Base-by-base conservation (phyloP, 2,888 invertebrate genomes). In the Poecilus cupreus region DNA sequence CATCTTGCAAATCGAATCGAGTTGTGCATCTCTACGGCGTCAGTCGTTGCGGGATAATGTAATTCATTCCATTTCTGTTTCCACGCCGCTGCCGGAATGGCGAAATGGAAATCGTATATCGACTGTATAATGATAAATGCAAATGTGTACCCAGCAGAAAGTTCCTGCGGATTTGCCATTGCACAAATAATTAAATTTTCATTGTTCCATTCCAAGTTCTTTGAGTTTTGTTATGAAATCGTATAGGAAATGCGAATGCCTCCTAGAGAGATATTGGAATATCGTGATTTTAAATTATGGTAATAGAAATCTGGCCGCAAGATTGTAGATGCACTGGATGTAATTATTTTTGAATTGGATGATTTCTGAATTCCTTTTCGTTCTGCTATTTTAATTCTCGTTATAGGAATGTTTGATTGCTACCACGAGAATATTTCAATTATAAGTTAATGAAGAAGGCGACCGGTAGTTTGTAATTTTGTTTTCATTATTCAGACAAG, bases 121-220 rank as follows among this genome's bases (percentile, higher is more conserved):
- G 76, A 54, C 76, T 54, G 51, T 39, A 57, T 57, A 76, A 54
- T 76, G 76, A 76, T 76, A 76, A 76, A 76, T 76, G 76, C 76
- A 76, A 76, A 75, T 75, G 51, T 51, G 24, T 22, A 16, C 32
- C 22, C 37, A 16, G 64, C 37, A 39, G 32, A 68, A 68, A 51
- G 22, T 39, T 74, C 74, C 26, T 16, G 43, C 18, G 76, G 13
- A 76, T 32, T 75, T 32, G 10, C 26, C 51, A 20, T 57, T 57
- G 76, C 76, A 57, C 76, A 57, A 57, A 76, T 76, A 76, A 76
- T 76, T 76, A 76, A 76, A 76, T 76, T 57, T 37, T 37, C 76
- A 76, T 76, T 54, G 54, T 39, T 54, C 39, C n/a, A 13, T 43
- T 43, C 54, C 6, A 60, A 20, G 16, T 39, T 39, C 37, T 68